A percentile compares a stretch with the other conserved stretches of the same genome.
Conservation (phyloP, 1,140 invertebrate species). For the Holcopasites calliopsidis region DNA sequence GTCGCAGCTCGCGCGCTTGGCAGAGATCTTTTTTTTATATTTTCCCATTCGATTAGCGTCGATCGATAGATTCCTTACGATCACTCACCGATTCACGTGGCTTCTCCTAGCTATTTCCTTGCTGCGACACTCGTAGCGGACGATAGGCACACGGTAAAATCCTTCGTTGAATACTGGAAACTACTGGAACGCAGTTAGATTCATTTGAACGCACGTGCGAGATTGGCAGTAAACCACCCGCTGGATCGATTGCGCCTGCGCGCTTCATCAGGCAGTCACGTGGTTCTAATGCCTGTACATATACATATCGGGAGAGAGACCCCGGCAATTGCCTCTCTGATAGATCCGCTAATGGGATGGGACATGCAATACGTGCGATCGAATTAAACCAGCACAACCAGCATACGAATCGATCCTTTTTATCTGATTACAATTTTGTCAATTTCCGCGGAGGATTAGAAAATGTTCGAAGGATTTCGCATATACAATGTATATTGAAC, state of each 20-base stretch:
- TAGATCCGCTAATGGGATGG: neutral
- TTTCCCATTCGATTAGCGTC: neutral
- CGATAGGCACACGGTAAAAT: constrained; percentile 8
- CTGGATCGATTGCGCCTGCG: constrained; percentile 29
- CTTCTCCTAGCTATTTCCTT: neutral
- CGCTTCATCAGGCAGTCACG: constrained; percentile 6
- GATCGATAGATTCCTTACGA: neutral
- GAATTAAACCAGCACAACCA: too few species aligned
- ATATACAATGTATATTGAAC: too few species aligned
- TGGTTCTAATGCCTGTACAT: constrained; percentile 32
- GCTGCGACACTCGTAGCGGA: neutral
- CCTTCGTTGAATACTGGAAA: constrained; percentile 42
- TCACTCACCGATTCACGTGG: constrained; percentile 15
- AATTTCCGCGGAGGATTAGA: neutral
- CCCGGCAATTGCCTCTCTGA: neutral
- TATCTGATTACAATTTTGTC: neutral
- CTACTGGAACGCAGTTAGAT: constrained; percentile 37
- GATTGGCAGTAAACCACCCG: constrained; percentile 29
- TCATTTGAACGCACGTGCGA: constrained; percentile 45
- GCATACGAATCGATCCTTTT: neutral
- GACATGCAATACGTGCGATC: neutral
- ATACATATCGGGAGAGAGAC: constrained; percentile 8
- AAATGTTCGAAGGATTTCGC: neutral
- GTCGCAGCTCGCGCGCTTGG: neutral
- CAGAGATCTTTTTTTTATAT: neutral